Base-by-base conservation (phyloP, 2,797 vertebrate genomes). In the Rhodeus uyekii region DNA sequence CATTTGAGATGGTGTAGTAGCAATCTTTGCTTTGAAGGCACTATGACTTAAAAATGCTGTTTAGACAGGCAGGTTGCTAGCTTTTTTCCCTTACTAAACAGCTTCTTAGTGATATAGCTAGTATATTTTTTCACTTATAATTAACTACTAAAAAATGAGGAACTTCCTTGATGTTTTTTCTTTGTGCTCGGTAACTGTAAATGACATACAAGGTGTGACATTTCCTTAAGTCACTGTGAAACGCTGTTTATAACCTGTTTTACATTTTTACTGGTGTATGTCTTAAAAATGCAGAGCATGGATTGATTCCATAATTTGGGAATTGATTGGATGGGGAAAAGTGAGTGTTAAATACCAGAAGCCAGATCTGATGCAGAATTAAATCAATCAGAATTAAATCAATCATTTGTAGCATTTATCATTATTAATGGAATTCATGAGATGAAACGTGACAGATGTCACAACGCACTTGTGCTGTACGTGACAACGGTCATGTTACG, bases 381-480 rank as follows among this genome's bases (percentile, higher is more conserved):
- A n/a, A n/a, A n/a, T n/a, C n/a, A n/a, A n/a, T n/a, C n/a, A n/a
- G n/a, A n/a, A n/a, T n/a, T n/a, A n/a, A n/a, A 73, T 42, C 18
- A 42, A 79, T 79, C 36, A 58, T 42, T 27, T 44, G 24, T 14
- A 68, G n/a, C 64, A 22, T 79, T 58, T 58, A 24, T 58, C 27
- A 42, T 22, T 53, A 18, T 13, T 73, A 38, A 50, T 19, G 42
- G n/a, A 3, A 36, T 50, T 84, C 88, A 88, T 84, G 84, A 89
- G 87, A 89, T 85, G 86, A 90, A 88, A 92, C 86, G 86, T 92
- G 90, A 90, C 89, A 29, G 4, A n/a, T 19, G 55, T 85, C 87
- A 87, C 80, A 86, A 39, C 42, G 32, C 18, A 58, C 76, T 78
- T 19, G 10, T n/a, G 55, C 24, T 9, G 34, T 73, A 65, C 29